A percentile compares a stretch with the other conserved stretches of the same genome.
Evolutionary conservation across 2,888 invertebrate species (phyloP).

Genomic region (Marasmarcha lunaedactyla): DNA sequence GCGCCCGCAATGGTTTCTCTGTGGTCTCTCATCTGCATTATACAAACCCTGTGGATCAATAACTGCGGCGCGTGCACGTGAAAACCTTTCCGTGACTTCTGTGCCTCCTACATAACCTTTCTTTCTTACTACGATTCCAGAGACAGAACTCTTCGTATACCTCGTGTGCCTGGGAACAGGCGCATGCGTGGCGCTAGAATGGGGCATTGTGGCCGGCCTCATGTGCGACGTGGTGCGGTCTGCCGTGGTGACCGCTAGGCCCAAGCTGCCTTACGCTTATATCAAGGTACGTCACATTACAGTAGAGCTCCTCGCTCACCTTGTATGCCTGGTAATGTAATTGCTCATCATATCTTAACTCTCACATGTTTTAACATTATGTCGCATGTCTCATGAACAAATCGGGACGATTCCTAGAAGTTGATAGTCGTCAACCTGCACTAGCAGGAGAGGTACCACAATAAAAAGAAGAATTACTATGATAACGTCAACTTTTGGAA

Average conservation of each 20-base stretch:
- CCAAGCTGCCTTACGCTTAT: constrained; percentile 26
- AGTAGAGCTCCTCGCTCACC: not conserved
- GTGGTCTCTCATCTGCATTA: too few species aligned
- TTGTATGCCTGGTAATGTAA: not conserved
- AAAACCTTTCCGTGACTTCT: too few species aligned
- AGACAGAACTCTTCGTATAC: constrained; percentile 46
- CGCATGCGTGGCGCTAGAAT: constrained; percentile 79
- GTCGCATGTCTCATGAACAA: too few species aligned
- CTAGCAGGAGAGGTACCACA: too few species aligned
- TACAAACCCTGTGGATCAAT: too few species aligned
- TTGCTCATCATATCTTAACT: not conserved
- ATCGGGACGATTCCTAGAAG: too few species aligned
- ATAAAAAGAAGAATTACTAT: too few species aligned
- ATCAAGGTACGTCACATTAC: constrained; percentile 29
- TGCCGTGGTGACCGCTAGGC: constrained; percentile 79
- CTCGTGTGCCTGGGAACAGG: constrained; percentile 78
- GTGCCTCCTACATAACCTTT: too few species aligned
- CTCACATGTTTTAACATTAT: not conserved
- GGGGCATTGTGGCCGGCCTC: constrained; percentile 85
- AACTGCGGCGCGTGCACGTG: too few species aligned
- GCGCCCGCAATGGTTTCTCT: too few species aligned
- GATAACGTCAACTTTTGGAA: too few species aligned
- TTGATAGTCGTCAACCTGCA: too few species aligned
- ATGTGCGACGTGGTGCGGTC: constrained; percentile 77
- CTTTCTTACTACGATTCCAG: constrained; percentile 21